phyloP scores from a whole-genome alignment of 2,113 vertebrate genomes.

The Oreochromis aureus region DNA sequence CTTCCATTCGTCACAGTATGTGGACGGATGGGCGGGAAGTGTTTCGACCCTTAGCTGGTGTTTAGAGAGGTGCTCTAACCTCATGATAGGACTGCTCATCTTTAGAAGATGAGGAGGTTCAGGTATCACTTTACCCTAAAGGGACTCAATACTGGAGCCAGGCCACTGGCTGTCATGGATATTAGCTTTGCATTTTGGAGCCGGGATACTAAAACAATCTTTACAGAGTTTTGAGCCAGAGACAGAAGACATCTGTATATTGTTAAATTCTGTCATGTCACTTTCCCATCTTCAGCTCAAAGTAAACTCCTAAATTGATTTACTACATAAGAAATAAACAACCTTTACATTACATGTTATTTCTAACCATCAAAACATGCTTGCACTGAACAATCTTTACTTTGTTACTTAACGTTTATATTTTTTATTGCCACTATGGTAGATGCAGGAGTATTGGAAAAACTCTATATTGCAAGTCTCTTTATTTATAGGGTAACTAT shows the following conservation, averaged over 20 bases:
- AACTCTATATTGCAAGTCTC: not conserved
- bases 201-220: not conserved
- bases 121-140: conserved; percentile 35
- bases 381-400: not conserved
- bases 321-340: not conserved
- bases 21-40: not conserved
- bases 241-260: conserved; percentile 12
- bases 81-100: conserved; percentile 30
- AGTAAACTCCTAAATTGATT: not conserved
- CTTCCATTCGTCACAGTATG: conserved; percentile 64
- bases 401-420: not conserved
- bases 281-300: not conserved
- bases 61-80: conserved; percentile 21
- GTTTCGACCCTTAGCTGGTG: conserved; percentile 26
- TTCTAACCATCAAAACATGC: not conserved
- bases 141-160: not conserved
- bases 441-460: not conserved
- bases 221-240: not conserved
- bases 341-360: not conserved
- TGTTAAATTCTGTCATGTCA: conserved; percentile 9
- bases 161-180: conserved; percentile 5
- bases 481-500: not conserved
- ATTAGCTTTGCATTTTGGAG: conserved; percentile 11
- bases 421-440: not conserved
- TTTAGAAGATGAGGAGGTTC: not conserved